These are phyloP conservation scores for Argentina silus DNA, from an alignment of 2,797 vertebrate genomes.

Conservation along the genomic window DNA sequence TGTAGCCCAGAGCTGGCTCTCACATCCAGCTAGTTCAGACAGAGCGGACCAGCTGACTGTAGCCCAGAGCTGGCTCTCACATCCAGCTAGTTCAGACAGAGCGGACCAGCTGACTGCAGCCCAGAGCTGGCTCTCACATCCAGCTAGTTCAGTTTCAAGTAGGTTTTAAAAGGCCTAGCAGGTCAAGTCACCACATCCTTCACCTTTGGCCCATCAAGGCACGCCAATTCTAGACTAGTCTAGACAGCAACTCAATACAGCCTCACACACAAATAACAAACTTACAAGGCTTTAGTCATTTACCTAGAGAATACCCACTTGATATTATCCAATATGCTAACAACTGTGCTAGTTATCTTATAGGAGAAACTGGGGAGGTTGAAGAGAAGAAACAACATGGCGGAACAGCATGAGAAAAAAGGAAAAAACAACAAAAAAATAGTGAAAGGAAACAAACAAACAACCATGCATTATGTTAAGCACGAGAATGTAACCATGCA, in stretches of 20 bases:
- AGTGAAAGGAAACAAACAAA: slow-evolving; percentile 65
- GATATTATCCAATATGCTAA: slow-evolving; percentile 96
- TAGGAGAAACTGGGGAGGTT: slow-evolving; percentile 88
- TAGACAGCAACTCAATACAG: not conserved
- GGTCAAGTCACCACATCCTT: not conserved
- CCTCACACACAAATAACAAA: slow-evolving; percentile 69
- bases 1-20: no score
- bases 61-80: not conserved
- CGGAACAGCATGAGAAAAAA: slow-evolving; percentile 73
- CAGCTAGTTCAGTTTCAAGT: not conserved
- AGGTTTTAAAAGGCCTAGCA: not conserved
- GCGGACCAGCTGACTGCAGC: not conserved
- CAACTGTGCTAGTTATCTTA: slow-evolving; percentile 94
- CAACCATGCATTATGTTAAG: slow-evolving; percentile 64
- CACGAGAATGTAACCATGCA: slow-evolving; percentile 57
- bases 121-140: not conserved
- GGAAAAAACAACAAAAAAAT: slow-evolving; percentile 75
- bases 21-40: no score
- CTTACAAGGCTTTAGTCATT: slow-evolving; percentile 77
- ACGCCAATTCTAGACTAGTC: not conserved
- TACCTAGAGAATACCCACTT: slow-evolving; percentile 97
- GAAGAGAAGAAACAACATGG: slow-evolving; percentile 76
- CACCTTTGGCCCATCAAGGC: not conserved
- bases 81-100: not conserved
- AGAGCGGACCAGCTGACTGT: no score